These are phyloP conservation scores for Pogona vitticeps DNA, from an alignment of 2,113 vertebrate species.

Conservation along the genomic window DNA sequence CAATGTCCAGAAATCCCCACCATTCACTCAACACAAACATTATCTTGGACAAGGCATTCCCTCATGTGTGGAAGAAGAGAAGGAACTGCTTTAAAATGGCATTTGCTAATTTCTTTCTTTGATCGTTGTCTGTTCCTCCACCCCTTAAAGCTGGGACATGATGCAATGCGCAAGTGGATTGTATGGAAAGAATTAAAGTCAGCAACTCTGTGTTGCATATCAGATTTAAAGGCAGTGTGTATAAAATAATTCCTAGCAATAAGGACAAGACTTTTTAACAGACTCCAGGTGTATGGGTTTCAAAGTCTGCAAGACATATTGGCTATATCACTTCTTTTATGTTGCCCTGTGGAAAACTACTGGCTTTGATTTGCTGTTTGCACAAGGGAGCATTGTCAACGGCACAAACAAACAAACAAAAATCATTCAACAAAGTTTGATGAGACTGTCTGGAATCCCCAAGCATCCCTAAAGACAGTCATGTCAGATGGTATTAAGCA, in stretches of 20 bases:
- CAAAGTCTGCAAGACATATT: not conserved
- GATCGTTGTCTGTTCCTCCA: too few relatives aligned
- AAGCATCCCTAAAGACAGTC: conserved; percentile 6
- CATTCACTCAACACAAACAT: too few relatives aligned
- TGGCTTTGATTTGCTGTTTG: not conserved
- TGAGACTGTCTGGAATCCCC: not conserved
- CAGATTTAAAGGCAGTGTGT: too few relatives aligned
- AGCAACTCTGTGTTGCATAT: too few relatives aligned
- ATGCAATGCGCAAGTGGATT: too few relatives aligned
- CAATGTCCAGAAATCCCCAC: too few relatives aligned
- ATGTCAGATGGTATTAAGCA: conserved; percentile 31
- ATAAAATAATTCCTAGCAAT: not conserved
- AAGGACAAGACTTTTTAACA: not conserved
- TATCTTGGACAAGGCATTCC: too few relatives aligned
- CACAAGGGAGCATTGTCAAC: not conserved
- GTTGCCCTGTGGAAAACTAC: not conserved
- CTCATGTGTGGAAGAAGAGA: too few relatives aligned
- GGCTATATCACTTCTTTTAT: not conserved
- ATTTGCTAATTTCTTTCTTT: too few relatives aligned
- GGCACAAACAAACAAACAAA: not conserved
- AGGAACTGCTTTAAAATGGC: too few relatives aligned
- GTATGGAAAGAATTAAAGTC: too few relatives aligned
- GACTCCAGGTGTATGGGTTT: not conserved
- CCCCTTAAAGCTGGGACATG: too few relatives aligned
- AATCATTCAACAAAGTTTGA: not conserved